These are phyloP conservation scores for Cephalotes varians DNA, from an alignment of 2,888 invertebrate genomes.

Conservation along the genomic window DNA sequence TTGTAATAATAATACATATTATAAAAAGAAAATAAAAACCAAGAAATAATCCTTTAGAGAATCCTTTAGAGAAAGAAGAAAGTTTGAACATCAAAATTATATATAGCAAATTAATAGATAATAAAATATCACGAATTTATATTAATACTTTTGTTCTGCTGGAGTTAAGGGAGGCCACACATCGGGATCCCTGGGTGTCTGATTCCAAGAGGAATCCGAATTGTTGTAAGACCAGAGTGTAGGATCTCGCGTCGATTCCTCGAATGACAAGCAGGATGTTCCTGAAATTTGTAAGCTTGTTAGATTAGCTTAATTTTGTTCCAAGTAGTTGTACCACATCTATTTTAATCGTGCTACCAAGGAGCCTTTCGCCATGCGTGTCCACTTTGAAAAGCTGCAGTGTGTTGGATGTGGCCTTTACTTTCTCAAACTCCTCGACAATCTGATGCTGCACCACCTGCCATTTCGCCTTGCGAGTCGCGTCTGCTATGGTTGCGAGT, in stretches of 20 bases:
- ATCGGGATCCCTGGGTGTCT: constrained; percentile 90
- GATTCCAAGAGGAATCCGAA: constrained; percentile 87
- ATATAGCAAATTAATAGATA: not conserved
- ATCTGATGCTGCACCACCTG: constrained; percentile 96
- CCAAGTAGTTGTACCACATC: not conserved
- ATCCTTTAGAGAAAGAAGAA: not conserved
- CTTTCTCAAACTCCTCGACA: constrained; percentile 95
- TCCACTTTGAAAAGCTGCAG: constrained; percentile 92
- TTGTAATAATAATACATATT: not conserved
- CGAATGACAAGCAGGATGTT: constrained; percentile 85
- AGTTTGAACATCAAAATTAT: not conserved
- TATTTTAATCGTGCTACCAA: constrained; percentile 78
- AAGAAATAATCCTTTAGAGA: not conserved
- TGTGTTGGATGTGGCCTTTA: constrained; percentile 93
- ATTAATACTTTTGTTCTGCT: constrained; percentile 90
- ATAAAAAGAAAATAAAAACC: not conserved
- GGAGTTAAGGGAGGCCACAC: constrained; percentile 96
- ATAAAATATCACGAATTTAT: not conserved
- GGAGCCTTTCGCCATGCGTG: constrained; percentile 87
- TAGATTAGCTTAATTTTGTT: not conserved
- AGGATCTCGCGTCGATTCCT: constrained; percentile 91
- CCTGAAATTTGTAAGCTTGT: constrained; percentile 69
- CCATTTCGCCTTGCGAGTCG: constrained; percentile 95
- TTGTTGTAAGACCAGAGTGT: constrained; percentile 91
- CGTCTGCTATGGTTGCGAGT: constrained; percentile 92